Conservation (phyloP, 2,888 invertebrate species). For the Orchestes rusci region DNA sequence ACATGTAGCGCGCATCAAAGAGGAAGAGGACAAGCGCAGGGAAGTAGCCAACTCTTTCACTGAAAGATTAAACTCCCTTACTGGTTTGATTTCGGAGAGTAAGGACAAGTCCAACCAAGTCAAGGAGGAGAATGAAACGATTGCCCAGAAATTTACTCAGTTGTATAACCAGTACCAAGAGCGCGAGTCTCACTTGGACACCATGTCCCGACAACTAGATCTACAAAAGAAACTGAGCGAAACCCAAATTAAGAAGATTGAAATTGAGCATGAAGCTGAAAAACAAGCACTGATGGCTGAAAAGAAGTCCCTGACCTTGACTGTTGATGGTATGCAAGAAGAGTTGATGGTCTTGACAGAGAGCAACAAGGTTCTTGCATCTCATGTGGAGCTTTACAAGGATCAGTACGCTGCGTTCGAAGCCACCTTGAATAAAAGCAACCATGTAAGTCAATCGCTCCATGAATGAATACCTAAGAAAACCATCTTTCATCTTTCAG, state of each 20-base stretch:
- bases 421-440: slow-evolving; percentile 75
- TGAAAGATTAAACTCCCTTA: slow-evolving; percentile 78
- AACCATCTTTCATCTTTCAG: slow-evolving; percentile 17
- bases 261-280: slow-evolving; percentile 47
- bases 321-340: slow-evolving; percentile 47
- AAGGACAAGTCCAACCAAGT: slow-evolving; percentile 81
- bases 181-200: slow-evolving; percentile 66
- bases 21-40: slow-evolving; percentile 83
- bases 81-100: slow-evolving; percentile 75
- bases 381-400: slow-evolving; percentile 76
- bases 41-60: slow-evolving; percentile 85
- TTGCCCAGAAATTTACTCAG: slow-evolving; percentile 68
- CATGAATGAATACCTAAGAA: no score
- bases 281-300: slow-evolving; percentile 50
- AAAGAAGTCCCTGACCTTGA: slow-evolving; percentile 44
- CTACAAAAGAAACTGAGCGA: slow-evolving; percentile 70
- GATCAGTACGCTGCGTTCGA: slow-evolving; percentile 91
- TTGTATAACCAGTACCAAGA: slow-evolving; percentile 75
- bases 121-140: slow-evolving; percentile 79
- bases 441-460: no score
- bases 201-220: slow-evolving; percentile 69
- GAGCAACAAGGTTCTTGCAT: slow-evolving; percentile 64
- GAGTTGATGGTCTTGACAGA: slow-evolving; percentile 59
- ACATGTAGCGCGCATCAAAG: slow-evolving; percentile 71
- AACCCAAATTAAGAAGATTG: slow-evolving; percentile 55